Base-by-base conservation (phyloP, 2,888 invertebrate genomes). In the Rhaphigaster nebulosa region DNA sequence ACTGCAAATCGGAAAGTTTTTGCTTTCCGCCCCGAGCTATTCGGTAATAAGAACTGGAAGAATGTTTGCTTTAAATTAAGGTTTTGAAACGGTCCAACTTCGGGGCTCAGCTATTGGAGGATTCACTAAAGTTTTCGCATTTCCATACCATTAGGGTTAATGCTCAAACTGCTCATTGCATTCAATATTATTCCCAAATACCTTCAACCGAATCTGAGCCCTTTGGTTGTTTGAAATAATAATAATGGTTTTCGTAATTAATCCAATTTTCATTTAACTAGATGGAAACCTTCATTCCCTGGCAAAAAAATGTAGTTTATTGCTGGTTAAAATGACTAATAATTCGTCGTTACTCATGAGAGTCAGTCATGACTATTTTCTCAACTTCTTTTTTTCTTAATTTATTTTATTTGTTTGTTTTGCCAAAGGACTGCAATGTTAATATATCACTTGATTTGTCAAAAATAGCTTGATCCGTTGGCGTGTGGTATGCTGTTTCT, bases 11-110 rank as follows among this genome's bases (percentile, higher is more conserved):
- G 10, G 2, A 23, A 38, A 76, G 70, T 76, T 65, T 65, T 29
- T 65, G 18, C 15, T 29, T 29, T 29, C 18, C 29, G 13, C 13
- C 18, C 13, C 3, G 18, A 29, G 29, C 65, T 76, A 38, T 34
- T 5, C 8, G 20, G 38, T 76, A 10, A 38, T 76, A 76, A 38
- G 34, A 5, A 23, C 20, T 38, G 34, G 20, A 76, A 76, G 70
- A 76, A 76, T 38, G 70, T 76, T 76, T 76, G 38, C 34, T 38
- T 76, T 76, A 76, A 76, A 38, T 76, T 76, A 76, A 76, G 20
- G 70, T 76, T 65, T 76, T 38, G 70, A 23, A 76, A 76, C 38
- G 70, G 38, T 23, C 70, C 38, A 76, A 76, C 70, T 76, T 38
- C 20, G 38, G 70, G 1, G 8, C 1, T 20, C 23, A 76, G 38